Percentiles rank a stretch among this genome's conserved stretches.
Conservation (phyloP, 2,888 invertebrate genomes). For the Phania funesta region DNA sequence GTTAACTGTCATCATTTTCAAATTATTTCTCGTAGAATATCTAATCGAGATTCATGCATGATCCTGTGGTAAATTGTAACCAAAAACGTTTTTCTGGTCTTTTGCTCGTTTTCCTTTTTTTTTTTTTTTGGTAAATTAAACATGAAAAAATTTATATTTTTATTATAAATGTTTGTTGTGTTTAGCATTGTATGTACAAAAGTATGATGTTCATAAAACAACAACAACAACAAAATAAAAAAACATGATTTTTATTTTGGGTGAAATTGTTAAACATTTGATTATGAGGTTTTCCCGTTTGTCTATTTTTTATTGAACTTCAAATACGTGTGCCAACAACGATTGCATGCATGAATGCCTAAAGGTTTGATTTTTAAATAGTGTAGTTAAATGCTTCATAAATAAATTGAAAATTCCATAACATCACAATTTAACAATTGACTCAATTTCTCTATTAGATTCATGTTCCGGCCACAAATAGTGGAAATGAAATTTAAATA, state of each 20-base stretch:
- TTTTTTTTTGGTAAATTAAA: slow-evolving; percentile 21
- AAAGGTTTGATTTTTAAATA: slow-evolving; percentile 44
- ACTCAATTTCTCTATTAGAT: slow-evolving; percentile 50
- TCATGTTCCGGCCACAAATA: not conserved
- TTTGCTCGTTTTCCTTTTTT: slow-evolving; percentile 11
- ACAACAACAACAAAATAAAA: slow-evolving; percentile 30
- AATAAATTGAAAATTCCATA: slow-evolving; percentile 53
- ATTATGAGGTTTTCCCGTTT: slow-evolving; percentile 25
- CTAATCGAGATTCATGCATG: slow-evolving; percentile 81
- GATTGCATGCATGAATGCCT: slow-evolving; percentile 65
- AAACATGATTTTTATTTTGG: slow-evolving; percentile 59
- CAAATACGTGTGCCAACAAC: slow-evolving; percentile 65
- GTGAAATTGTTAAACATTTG: slow-evolving; percentile 64
- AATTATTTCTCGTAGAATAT: slow-evolving; percentile 81
- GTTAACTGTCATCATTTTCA: slow-evolving; percentile 81
- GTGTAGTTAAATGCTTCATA: slow-evolving; percentile 32
- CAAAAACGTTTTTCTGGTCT: slow-evolving; percentile 59
- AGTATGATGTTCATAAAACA: slow-evolving; percentile 19
- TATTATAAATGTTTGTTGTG: slow-evolving; percentile 51
- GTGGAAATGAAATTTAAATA: too few relatives aligned
- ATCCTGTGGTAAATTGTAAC: slow-evolving; percentile 79
- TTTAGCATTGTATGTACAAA: not conserved
- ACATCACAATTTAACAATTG: slow-evolving; percentile 51
- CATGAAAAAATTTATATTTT: slow-evolving; percentile 41
- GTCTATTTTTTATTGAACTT: not conserved